Evolutionary conservation across 2,113 vertebrate species (phyloP).

Genomic region (Oreocharis arfaki): DNA sequence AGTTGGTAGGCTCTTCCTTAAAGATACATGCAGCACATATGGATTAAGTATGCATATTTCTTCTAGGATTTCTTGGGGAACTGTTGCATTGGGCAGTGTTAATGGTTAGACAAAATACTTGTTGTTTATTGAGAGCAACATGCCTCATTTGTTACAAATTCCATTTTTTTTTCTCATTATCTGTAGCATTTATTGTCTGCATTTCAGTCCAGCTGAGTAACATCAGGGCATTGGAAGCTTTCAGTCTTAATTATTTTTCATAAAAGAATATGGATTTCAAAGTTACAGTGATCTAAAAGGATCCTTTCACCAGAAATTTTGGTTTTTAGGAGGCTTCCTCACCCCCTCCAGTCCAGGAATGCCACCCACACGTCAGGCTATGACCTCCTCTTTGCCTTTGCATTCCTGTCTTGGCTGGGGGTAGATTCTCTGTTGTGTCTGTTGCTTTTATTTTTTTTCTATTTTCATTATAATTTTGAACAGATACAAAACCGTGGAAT

Average conservation of each 20-base stretch:
- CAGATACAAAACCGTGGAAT: not conserved
- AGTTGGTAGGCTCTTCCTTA: not conserved
- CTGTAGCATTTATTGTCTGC: not conserved
- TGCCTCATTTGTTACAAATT: not conserved
- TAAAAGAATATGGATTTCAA: not conserved
- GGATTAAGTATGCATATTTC: not conserved
- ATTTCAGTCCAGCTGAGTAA: not conserved
- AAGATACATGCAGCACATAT: not conserved
- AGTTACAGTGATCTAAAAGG: not conserved
- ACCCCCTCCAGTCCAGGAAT: not conserved
- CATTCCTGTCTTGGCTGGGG: slow-evolving; percentile 26
- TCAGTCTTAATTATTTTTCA: not conserved
- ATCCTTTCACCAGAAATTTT: not conserved
- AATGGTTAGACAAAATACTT: not conserved
- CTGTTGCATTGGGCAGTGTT: not conserved
- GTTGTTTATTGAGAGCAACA: not conserved
- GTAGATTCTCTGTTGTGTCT: not conserved
- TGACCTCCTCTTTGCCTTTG: slow-evolving; percentile 24
- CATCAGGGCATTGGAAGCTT: not conserved
- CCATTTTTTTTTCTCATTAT: not conserved
- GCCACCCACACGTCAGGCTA: not conserved
- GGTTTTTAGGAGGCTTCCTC: not conserved
- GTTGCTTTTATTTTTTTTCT: not conserved
- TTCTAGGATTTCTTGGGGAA: not conserved
- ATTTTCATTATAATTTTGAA: not conserved